Evolutionary conservation across 2,797 vertebrate genomes (phyloP), one percentile per base, ranked within the genome.

Genomic region (Euthynnus affinis): DNA sequence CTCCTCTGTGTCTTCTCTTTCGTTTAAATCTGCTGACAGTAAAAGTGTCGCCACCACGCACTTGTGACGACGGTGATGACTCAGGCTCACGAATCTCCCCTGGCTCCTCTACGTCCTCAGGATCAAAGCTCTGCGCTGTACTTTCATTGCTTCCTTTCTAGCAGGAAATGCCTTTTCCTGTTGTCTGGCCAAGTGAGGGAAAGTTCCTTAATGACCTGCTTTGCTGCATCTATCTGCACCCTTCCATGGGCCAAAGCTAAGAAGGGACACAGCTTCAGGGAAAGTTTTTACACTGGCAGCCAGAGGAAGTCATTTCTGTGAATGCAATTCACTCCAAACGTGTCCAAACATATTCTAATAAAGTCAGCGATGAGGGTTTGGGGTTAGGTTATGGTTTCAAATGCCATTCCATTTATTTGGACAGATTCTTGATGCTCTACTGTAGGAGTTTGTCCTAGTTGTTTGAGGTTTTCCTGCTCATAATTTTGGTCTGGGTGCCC

Each of bases 121-220:
- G 88, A 93, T 95, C 92, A 95, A 94, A 95, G 93, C 44, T 18
- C 59, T 10, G 69, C 23, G 83, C 57, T 74, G 70, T 32, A 82
- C 83, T 88, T 93, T 95, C 92, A 92, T 93, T 92, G 90, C 90
- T 92, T 95, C 91, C 89, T 88, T 70, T 82, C 60, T 23, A 25
- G 75, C 90, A 93, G 93, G 93, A 95, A 95, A 93, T 90, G 87
- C 86, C 78, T 87, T 80, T 94, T 94, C 89, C 90, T 89, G 87
- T 86, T 81, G 86, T 91, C 88, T 90, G 88, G 70, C 84, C 79
- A 58, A 71, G 81, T 14, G 2, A 80, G 67, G 69, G 83, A 91
- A 86, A 82, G 78, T 74, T 87, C 60, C 64, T 84, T 92, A 93
- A 93, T 93, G 87, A 90, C 80, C 86, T 53, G 78, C 76, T 74